Evolutionary conservation across 2,888 invertebrate species (phyloP), one percentile per base, ranked within the genome.

Genomic region (Athrips mouffetella): DNA sequence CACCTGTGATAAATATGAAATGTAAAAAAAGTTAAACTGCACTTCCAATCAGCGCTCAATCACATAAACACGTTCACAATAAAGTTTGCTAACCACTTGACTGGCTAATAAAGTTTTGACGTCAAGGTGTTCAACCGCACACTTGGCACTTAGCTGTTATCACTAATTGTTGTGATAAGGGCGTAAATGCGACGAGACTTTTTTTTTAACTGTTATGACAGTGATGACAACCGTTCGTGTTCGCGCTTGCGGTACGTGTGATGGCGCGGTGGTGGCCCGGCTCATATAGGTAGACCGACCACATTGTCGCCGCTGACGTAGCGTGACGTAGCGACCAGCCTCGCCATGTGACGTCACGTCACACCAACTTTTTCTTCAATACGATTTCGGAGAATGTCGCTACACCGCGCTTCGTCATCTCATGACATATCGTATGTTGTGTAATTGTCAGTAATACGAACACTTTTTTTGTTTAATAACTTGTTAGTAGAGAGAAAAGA

Each of bases 101-200:
- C 37, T 29, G 29, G 27, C 29, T 27, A 48, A 57, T 50, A 55
- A 46, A 44, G 40, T 39, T 29, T 42, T 69, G 70, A 73, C 70
- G 75, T 73, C 58, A 61, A 51, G 45, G 30, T 18, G 21, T 37
- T 18, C 6, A 21, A n/a, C 18, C 1, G 8, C 13, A 13, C 13
- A 37, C 11, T 27, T 10, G 55, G 64, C 71, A 68, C 71, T 73
- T 63, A 61, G 31, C 60, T 55, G 70, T 70, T 78, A 83, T 78
- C 78, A 71, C 73, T 70, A 77, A 73, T 73, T 70, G 60, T 67
- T 57, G 47, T 70, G 75, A 76, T 76, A 79, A 68, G 57, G 49
- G 25, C 7, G 45, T 8, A 30, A 21, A 33, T 37, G 30, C 59
- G 54, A 49, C n/a, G 54, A 47, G 53, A 53, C n/a, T 21, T 1